Evolutionary conservation across 2,797 vertebrate species (phyloP), one percentile per base, ranked within the genome.

Genomic region (Nannoperca obscura): DNA sequence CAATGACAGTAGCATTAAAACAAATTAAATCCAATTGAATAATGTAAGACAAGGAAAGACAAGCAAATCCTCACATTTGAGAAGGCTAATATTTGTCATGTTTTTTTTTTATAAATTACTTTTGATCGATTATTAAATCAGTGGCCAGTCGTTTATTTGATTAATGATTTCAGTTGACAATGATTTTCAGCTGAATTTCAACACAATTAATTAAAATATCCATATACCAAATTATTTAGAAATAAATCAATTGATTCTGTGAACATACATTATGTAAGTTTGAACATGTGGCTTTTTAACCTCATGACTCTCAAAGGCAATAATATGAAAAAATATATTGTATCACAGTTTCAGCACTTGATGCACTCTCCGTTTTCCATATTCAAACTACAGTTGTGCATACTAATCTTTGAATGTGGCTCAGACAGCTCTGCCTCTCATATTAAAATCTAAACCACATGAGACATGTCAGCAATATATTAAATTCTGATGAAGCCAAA

Each of bases 401-500:
- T n/a, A 13, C 30, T 57, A 4, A 47, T 60, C 10, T 61, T 66
- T 59, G 36, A 55, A 30, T 75, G 46, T n/a, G 47, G 9, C 59
- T 74, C 13, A 57, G 54, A 74, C 70, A 81, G 53, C 50, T 58
- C 47, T 64, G 38, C 13, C 24, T 57, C 27, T 50, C 22, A 57
- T 50, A 57, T 24, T 30, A 53, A 71, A 63, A 32, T 68, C 4
- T 17, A 32, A 77, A 62, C 46, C 74, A 62, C 53, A 72, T 34
- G 54, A 71, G 53, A 87, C 46, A 42, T 20, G 38, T 66, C 68
- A 72, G 57, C 49, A 32, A 44, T 42, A 42, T 67, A 38, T 83
- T 57, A 54, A 73, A 70, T 30, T 58, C 67, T 67, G 62, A 70
- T 65, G 65, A 78, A 64, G 30, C 72, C 34, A 34, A 50, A 71